Evolutionary conservation across 2,797 vertebrate genomes (phyloP).

Genomic region (Tragelaphus oryx): DNA sequence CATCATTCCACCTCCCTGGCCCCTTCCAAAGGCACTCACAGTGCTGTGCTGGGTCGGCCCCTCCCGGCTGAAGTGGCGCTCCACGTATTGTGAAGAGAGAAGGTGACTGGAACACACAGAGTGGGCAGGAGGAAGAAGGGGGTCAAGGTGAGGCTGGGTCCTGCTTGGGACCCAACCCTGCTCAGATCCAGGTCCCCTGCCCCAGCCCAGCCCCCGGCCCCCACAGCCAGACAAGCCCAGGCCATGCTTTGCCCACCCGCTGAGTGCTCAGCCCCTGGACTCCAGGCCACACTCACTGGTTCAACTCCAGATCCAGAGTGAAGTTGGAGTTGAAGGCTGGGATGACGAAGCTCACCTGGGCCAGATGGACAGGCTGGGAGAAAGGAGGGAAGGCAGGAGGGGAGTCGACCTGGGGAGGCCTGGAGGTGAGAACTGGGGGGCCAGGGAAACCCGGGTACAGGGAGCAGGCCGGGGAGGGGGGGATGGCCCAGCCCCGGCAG

Average conservation of each 20-base stretch:
- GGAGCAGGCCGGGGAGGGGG: background rate
- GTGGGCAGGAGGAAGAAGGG: background rate
- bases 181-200: background rate
- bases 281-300: conserved; percentile 88
- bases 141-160: background rate
- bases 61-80: conserved; percentile 85
- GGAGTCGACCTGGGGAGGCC: conserved; percentile 65
- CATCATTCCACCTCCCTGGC: background rate
- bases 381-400: conserved; percentile 70
- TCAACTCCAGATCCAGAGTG: conserved; percentile 93
- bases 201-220: background rate
- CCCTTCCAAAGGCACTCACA: conserved; percentile 71
- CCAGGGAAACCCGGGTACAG: background rate
- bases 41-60: conserved; percentile 74
- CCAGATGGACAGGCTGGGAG: conserved; percentile 89
- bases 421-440: background rate
- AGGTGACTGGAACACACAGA: conserved; percentile 85
- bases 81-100: conserved; percentile 92
- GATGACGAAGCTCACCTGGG: conserved; percentile 92
- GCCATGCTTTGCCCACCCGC: background rate
- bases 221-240: background rate
- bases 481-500: background rate
- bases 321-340: conserved; percentile 88
- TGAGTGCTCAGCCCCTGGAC: background rate
- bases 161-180: background rate